phyloP scores from a whole-genome alignment of 2,888 invertebrate species.

The Tiphia femorata region DNA sequence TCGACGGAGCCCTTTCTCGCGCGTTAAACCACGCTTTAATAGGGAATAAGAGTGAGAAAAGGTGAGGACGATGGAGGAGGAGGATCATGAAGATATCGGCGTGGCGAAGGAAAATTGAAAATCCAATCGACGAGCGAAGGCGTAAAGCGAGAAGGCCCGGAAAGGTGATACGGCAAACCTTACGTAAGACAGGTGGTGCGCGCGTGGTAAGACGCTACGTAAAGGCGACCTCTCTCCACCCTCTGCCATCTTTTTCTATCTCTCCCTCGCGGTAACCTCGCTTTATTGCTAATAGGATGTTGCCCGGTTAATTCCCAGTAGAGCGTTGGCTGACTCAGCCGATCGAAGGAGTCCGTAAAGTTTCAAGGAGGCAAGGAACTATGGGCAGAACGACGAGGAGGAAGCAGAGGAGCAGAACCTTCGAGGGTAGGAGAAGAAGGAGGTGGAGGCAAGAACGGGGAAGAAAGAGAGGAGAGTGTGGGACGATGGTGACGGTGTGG shows the following conservation, averaged over 20 bases:
- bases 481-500: slow-evolving; percentile 13
- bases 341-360: slow-evolving; percentile 45
- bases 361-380: slow-evolving; percentile 30
- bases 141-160: not conserved
- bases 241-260: not conserved
- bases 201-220: no score
- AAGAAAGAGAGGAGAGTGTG: slow-evolving; percentile 6
- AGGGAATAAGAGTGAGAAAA: no score
- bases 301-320: slow-evolving; percentile 51
- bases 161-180: no score
- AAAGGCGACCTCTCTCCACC: not conserved
- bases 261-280: slow-evolving; percentile 31
- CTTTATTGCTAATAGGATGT: slow-evolving; percentile 63
- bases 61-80: not conserved
- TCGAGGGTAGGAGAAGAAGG: not conserved
- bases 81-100: not conserved
- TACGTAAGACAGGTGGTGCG: no score
- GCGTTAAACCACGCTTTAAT: no score
- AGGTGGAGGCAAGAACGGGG: not conserved
- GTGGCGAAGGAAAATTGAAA: not conserved
- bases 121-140: not conserved
- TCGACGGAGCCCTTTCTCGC: not conserved
- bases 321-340: slow-evolving; percentile 34
- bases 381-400: not conserved
- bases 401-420: not conserved